phyloP scores from a whole-genome alignment of 23 tunicate genomes.

The Trididemnum miniatum region DNA sequence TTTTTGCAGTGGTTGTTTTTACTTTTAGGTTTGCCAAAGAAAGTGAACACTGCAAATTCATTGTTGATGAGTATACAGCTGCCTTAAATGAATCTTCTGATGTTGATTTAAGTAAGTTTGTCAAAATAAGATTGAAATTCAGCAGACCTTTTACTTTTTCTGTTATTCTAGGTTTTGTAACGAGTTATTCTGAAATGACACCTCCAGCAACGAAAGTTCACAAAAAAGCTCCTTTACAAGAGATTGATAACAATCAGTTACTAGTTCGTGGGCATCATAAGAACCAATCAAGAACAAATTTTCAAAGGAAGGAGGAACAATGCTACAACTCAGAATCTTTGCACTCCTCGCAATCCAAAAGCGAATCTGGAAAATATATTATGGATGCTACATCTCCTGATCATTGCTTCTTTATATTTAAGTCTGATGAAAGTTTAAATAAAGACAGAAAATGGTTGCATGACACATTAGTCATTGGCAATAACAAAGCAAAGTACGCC shows the following conservation, averaged over 20 bases:
- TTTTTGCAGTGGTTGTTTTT: no score
- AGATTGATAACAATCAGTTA: not conserved
- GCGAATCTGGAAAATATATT: not conserved
- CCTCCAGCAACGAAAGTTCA: not conserved
- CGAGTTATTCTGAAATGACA: not conserved
- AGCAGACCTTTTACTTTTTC: no score
- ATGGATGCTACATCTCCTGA: slow-evolving; percentile 77
- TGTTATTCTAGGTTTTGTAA: not conserved
- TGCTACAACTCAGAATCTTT: no score
- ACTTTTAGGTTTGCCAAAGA: slow-evolving; percentile 47
- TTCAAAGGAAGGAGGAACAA: no score
- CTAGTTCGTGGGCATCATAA: no score
- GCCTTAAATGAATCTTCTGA: not conserved
- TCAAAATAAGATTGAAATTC: no score
- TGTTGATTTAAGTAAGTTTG: not conserved
- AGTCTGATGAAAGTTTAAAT: not conserved
- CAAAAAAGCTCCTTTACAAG: not conserved
- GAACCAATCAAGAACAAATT: no score
- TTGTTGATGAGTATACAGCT: slow-evolving; percentile 43
- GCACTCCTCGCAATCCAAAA: not conserved
- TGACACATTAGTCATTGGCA: not conserved
- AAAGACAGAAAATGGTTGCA: not conserved
- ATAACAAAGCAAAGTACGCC: not conserved
- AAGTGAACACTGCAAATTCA: slow-evolving; percentile 32
- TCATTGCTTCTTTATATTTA: slow-evolving; percentile 37